phyloP scores from a whole-genome alignment of 1,140 invertebrate genomes.

The Tetragonula clypearis region DNA sequence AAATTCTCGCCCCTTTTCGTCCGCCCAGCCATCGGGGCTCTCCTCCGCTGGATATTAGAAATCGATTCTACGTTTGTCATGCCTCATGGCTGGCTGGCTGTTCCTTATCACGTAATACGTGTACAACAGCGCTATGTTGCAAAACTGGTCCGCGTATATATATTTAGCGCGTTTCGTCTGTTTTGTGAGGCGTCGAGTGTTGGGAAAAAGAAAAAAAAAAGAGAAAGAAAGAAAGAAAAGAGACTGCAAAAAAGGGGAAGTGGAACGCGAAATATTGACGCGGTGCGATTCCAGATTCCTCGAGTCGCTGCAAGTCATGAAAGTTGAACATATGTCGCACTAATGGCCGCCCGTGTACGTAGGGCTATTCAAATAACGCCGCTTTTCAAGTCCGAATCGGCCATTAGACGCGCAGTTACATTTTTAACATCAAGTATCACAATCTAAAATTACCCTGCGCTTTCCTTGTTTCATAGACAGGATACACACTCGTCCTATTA shows the following conservation, averaged over 20 bases:
- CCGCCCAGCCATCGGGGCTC: background rate
- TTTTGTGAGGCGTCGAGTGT: background rate
- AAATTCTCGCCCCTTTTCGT: conserved; percentile 10
- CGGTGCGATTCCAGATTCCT: background rate
- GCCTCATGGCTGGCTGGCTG: background rate
- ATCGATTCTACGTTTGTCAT: conserved; percentile 9
- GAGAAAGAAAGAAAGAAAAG: background rate
- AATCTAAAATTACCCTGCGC: background rate
- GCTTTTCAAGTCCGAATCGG: conserved; percentile 9
- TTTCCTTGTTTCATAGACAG: no score
- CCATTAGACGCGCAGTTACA: background rate
- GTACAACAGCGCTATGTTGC: no score
- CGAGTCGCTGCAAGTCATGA: conserved; percentile 10
- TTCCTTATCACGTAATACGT: background rate
- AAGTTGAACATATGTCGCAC: conserved; percentile 15
- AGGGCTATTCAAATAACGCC: conserved; percentile 17
- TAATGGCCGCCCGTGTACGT: background rate
- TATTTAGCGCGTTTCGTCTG: background rate
- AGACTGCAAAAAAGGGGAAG: background rate
- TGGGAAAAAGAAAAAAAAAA: background rate
- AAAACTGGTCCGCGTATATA: background rate
- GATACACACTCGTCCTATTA: background rate
- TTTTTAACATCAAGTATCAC: background rate
- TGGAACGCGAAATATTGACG: background rate
- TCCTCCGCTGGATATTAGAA: conserved; percentile 2